phyloP scores from a whole-genome alignment of 2,113 vertebrate species.

The Phyllopteryx taeniolatus region DNA sequence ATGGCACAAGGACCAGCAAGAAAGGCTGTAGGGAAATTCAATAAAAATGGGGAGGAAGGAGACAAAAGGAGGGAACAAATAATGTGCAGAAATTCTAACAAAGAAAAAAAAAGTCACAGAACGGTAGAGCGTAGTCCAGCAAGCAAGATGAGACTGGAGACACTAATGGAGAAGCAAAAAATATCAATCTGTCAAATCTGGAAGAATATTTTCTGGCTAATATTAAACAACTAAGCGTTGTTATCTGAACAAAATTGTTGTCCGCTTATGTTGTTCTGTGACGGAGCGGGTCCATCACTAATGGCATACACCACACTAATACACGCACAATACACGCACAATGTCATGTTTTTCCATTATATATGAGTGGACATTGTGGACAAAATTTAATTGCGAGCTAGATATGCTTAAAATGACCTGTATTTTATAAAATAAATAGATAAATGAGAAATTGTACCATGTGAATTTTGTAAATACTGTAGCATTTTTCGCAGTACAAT shows the following conservation, averaged over 20 bases:
- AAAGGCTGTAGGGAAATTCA: slow-evolving; percentile 8
- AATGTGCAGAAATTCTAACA: neutral
- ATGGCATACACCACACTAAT: too few relatives aligned
- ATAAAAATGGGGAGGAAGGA: neutral
- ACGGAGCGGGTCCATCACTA: too few relatives aligned
- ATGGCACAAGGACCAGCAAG: slow-evolving; percentile 16
- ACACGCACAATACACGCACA: too few relatives aligned
- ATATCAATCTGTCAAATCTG: neutral
- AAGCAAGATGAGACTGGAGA: neutral
- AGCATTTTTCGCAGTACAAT: too few relatives aligned
- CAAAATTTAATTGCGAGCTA: too few relatives aligned
- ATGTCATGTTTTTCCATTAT: too few relatives aligned
- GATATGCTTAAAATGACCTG: too few relatives aligned
- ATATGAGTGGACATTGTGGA: too few relatives aligned
- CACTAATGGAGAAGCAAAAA: neutral
- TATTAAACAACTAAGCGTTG: neutral
- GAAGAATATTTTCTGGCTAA: neutral
- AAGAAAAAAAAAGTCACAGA: neutral
- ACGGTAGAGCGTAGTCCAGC: neutral
- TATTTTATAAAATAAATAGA: too few relatives aligned
- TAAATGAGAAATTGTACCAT: too few relatives aligned
- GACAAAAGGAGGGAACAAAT: slow-evolving; percentile 15
- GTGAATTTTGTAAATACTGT: too few relatives aligned
- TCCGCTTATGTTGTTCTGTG: neutral
- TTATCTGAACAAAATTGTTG: neutral